These are phyloP conservation scores for Chlorospingus flavigularis DNA, from an alignment of 2,797 vertebrate species.

Conservation along the genomic window DNA sequence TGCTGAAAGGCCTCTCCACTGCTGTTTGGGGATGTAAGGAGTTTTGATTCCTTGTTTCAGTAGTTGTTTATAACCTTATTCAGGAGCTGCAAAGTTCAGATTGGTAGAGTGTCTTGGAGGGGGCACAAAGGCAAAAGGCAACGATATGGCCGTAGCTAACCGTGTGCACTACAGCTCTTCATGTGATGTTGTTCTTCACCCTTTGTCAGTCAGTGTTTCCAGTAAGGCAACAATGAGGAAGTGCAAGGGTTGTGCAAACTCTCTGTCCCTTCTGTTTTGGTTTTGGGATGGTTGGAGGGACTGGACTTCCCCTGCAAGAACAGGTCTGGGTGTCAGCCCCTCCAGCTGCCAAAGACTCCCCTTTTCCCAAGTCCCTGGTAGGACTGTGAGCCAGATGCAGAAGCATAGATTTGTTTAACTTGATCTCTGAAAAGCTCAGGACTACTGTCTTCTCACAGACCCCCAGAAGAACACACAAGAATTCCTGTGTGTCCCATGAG, in stretches of 20 bases:
- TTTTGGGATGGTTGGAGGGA: background rate
- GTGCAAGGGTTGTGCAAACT: background rate
- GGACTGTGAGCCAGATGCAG: background rate
- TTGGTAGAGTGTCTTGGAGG: background rate
- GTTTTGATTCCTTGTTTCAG: background rate
- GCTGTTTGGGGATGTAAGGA: background rate
- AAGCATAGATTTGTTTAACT: background rate
- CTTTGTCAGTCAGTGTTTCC: background rate
- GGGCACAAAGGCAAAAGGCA: background rate
- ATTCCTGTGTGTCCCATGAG: background rate
- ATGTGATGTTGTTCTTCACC: background rate
- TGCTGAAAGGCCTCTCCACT: background rate
- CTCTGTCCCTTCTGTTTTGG: background rate
- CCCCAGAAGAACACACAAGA: background rate
- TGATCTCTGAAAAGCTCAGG: background rate
- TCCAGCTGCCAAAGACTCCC: background rate
- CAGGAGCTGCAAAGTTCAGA: background rate
- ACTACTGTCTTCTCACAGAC: background rate
- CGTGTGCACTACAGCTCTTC: background rate
- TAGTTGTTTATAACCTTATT: background rate
- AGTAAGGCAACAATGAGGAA: background rate
- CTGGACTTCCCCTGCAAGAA: background rate
- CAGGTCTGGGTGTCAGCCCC: background rate
- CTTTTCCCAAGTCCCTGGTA: background rate
- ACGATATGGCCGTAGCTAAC: accelerated